A percentile compares a stretch with the other conserved stretches of the same genome.
Evolutionary conservation across 2,888 invertebrate genomes (phyloP).

Genomic region (Deroplatys truncata): DNA sequence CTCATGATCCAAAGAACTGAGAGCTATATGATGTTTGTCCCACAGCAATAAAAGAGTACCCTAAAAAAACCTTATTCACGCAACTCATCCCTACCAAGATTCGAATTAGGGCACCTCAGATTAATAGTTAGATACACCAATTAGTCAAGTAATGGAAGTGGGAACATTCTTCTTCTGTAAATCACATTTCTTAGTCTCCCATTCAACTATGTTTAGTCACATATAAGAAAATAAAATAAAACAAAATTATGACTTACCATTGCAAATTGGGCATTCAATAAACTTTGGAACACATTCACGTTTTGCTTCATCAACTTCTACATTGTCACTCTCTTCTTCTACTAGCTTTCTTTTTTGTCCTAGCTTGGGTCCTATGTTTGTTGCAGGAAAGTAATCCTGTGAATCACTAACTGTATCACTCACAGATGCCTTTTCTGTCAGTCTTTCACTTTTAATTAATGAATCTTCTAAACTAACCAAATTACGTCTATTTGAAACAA

Average conservation of each 20-base stretch:
- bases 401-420: not conserved
- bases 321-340: not conserved
- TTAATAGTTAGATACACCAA: not conserved
- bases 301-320: too few species aligned
- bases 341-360: not conserved
- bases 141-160: not conserved
- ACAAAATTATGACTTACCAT: not conserved
- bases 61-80: not conserved
- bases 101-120: not conserved
- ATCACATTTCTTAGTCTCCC: not conserved
- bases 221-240: not conserved
- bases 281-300: not conserved
- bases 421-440: not conserved
- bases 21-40: too few species aligned
- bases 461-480: not conserved
- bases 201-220: too few species aligned
- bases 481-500: not conserved
- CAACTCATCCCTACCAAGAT: not conserved
- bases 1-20: too few species aligned
- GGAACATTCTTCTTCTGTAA: not conserved
- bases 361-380: not conserved
- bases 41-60: too few species aligned
- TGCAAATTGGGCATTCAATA: not conserved
- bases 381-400: not conserved
- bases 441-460: not conserved